Evolutionary conservation across 2,888 invertebrate genomes (phyloP), one percentile per base, ranked within the genome.

Genomic region (Tachina grossa): DNA sequence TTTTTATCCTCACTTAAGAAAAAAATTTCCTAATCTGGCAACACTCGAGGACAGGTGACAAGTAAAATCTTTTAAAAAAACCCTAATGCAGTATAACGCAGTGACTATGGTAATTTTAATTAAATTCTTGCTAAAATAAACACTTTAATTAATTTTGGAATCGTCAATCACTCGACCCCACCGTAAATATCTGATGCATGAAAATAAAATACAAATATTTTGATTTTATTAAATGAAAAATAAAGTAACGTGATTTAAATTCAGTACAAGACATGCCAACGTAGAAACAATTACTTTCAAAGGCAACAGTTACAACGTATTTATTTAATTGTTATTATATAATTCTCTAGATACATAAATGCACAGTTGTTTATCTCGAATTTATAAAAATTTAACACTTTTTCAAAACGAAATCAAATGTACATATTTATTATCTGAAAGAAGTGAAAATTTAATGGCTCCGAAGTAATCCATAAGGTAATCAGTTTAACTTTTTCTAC

Each of bases 161-260:
- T 47, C 65, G 47, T 47, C 47, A 22, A 6, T 31, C 31, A 31
- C 6, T 31, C 31, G 31, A 14, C 59, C 6, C 45, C 31, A 8
- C 11, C 9, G 14, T 45, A n/a, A 76, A 76, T 31, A 65, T 53
- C 53, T 76, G 75, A 53, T 76, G 75, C 65, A 76, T 65, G 5
- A 63, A 71, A 63, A 63, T 43, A 31, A 49, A 49, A 39, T 31
- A 14, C 11, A 59, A 68, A 47, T 22, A 22, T 31, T 45, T 79
- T 71, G 3, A 71, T 39, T 72, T 72, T 19, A 72, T 80, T 65
- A 71, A 72, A 80, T 65, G 55, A 39, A 22, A 77, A 66, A 66
- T 47, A 16, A 16, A 47, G 61, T 75, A 82, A 75, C 68, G 45
- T 63, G 81, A 75, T 75, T 61, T 53, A 72, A 72, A 59, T 49